These are phyloP conservation scores for Triplophysa rosa DNA, from an alignment of 2,113 vertebrate genomes.

Conservation along the genomic window DNA sequence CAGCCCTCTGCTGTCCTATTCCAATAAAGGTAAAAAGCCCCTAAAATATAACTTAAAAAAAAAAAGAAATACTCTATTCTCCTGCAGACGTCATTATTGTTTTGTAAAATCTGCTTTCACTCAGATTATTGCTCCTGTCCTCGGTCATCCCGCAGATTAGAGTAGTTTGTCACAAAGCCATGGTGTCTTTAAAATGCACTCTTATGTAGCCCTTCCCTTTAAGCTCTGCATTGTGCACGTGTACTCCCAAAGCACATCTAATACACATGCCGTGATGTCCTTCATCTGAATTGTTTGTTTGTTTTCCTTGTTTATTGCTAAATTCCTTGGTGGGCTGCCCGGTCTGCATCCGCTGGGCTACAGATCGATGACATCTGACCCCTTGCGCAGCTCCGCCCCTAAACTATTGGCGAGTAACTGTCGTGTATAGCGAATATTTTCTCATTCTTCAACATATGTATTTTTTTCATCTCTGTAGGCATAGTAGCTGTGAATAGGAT, in stretches of 20 bases:
- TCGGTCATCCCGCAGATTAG: neutral
- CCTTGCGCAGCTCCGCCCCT: slow-evolving; percentile 50
- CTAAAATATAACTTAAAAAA: too few species aligned
- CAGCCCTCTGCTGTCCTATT: too few species aligned
- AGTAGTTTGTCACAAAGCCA: slow-evolving; percentile 18
- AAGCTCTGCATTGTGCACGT: slow-evolving; percentile 11
- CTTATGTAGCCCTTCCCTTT: slow-evolving; percentile 22
- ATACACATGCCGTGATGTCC: slow-evolving; percentile 37
- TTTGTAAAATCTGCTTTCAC: slow-evolving; percentile 14
- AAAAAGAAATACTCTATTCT: neutral
- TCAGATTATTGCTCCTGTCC: slow-evolving; percentile 28
- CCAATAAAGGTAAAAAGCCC: too few species aligned
- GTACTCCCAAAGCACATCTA: slow-evolving; percentile 30
- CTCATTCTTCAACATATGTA: slow-evolving; percentile 13
- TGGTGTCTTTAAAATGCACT: neutral
- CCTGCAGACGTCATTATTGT: neutral
- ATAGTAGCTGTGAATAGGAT: slow-evolving; percentile 22
- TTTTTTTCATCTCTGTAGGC: slow-evolving; percentile 20
- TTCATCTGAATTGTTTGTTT: slow-evolving; percentile 57
- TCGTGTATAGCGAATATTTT: slow-evolving; percentile 50
- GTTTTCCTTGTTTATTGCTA: slow-evolving; percentile 37
- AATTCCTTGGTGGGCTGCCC: slow-evolving; percentile 46
- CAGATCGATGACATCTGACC: slow-evolving; percentile 70
- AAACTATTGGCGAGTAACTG: slow-evolving; percentile 72
- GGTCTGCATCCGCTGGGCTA: slow-evolving; percentile 52